Evolutionary conservation across 2,888 invertebrate genomes (phyloP).

Genomic region (Dicyrtomina minuta): DNA sequence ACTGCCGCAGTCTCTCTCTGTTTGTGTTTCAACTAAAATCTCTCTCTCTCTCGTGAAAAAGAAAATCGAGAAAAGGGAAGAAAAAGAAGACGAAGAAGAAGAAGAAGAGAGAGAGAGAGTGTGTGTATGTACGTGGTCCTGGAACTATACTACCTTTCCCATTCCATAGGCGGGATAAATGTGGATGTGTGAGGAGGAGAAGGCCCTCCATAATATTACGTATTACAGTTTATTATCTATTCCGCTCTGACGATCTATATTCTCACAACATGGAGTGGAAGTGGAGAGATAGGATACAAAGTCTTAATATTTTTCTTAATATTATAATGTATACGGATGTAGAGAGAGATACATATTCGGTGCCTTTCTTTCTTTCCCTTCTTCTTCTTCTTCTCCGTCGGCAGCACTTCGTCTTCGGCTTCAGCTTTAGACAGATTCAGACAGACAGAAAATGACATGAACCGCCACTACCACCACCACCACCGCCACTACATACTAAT

Average conservation of each 20-base stretch:
- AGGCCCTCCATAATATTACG: not conserved
- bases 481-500: no score
- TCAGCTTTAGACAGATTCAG: not conserved
- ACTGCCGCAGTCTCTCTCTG: not conserved
- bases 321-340: not conserved
- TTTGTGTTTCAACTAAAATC: no score
- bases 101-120: no score
- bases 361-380: not conserved
- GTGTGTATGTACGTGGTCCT: no score
- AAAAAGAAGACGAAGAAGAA: no score
- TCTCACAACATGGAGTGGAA: not conserved
- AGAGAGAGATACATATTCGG: not conserved
- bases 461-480: no score
- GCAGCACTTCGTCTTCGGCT: not conserved
- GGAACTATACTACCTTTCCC: no score
- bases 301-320: not conserved
- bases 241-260: not conserved
- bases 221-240: not conserved
- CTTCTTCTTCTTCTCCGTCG: not conserved
- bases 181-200: not conserved
- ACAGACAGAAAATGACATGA: no score
- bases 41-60: slow-evolving; percentile 1
- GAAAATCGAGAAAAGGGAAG: not conserved
- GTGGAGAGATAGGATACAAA: not conserved
- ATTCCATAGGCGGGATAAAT: not conserved